Base-by-base conservation (phyloP, 2,888 invertebrate species). In the Eledona agricola region DNA sequence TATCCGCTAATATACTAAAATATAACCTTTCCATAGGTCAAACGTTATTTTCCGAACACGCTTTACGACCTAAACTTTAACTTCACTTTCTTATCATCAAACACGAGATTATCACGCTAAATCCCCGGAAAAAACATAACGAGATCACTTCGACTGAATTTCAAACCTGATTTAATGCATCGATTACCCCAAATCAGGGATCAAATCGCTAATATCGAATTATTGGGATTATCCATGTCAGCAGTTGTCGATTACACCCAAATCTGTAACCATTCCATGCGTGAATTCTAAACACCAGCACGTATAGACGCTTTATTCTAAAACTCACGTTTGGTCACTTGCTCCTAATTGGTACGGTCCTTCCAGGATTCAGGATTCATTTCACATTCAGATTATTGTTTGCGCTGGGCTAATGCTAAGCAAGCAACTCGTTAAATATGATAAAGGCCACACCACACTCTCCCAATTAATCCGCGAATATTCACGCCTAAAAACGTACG, bases 341-440 rank as follows among this genome's bases (percentile, higher is more conserved):
- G 22, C 35, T 32, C 43, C 31, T 59, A 59, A 59, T 59, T 57
- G 54, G 45, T 60, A 22, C 25, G 19, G 34, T 43, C 49, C 25
- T 49, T 54, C 22, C 28, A 19, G 42, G 42, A 62, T 65, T 65
- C 28, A 19, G 42, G 42, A 62, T 65, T 65, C 59, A 67, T 60
- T 55, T 52, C 47, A 55, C 51, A 62, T 62, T 60, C 62, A 62
- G 59, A 62, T 59, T 65, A 52, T 22, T 62, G 59, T 60, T 62
- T 62, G 55, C 58, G 29, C 34, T 52, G 20, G 40, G 49, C 70
- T 69, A 65, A 47, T 58, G 58, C 63, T 67, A 61, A 63, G 67
- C 60, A 70, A 70, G 70, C 72, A 70, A 72, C 71, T 75, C 75
- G 72, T 74, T 75, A 75, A 65, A 57, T 72, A 71, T 73, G 73